Percentiles rank a stretch among this genome's conserved stretches.
Evolutionary conservation across 2,888 invertebrate species (phyloP).

Genomic region (Vandiemenella viatica): DNA sequence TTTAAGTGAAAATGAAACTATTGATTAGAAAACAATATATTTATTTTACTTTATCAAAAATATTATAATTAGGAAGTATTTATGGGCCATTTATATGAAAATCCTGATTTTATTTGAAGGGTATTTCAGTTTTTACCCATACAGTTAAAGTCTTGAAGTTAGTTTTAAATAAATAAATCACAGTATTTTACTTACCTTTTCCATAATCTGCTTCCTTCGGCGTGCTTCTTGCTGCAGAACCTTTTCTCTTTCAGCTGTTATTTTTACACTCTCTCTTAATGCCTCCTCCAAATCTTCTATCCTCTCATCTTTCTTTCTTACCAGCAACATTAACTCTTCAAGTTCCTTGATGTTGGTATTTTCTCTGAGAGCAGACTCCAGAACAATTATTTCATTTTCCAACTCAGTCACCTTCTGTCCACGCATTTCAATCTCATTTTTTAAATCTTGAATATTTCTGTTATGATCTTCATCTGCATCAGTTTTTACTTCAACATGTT

Average conservation of each 20-base stretch:
- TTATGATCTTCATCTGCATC: neutral
- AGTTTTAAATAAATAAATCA: no score
- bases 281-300: constrained; percentile 73
- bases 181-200: constrained; percentile 48
- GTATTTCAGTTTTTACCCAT: no score
- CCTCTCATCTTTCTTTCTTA: constrained; percentile 45
- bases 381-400: constrained; percentile 36
- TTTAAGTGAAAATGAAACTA: no score
- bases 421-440: constrained; percentile 33
- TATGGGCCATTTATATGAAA: no score
- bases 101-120: no score
- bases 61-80: no score
- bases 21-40: no score
- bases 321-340: constrained; percentile 39
- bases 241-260: constrained; percentile 51
- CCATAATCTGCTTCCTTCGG: constrained; percentile 44
- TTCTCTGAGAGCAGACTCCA: constrained; percentile 38
- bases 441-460: neutral
- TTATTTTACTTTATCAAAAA: no score
- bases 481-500: neutral
- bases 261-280: constrained; percentile 59
- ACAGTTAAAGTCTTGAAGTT: no score
- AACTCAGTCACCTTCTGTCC: constrained; percentile 39
- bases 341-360: constrained; percentile 42
- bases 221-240: constrained; percentile 49